phyloP scores from a whole-genome alignment of 2,797 vertebrate genomes.

The Phrynocephalus forsythii region DNA sequence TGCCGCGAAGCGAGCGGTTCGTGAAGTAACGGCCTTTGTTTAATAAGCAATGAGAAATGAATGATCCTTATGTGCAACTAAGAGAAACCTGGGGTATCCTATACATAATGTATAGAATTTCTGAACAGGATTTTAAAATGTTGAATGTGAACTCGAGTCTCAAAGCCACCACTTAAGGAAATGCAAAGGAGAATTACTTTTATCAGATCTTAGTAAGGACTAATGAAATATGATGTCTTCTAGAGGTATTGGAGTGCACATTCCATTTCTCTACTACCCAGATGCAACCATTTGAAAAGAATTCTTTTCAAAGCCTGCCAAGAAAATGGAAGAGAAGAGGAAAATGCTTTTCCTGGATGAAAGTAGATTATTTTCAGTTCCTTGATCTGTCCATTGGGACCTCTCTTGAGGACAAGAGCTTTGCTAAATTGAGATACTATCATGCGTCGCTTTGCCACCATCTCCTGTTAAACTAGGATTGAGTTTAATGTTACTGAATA shows the following conservation, averaged over 20 bases:
- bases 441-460: conserved; percentile 45
- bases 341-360: conserved; percentile 24
- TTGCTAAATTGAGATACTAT: conserved; percentile 49
- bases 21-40: no score
- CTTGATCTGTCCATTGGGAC: conserved; percentile 51
- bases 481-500: conserved; percentile 51
- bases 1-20: no score
- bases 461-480: conserved; percentile 39
- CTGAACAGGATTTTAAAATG: not conserved
- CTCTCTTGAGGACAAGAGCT: conserved; percentile 40
- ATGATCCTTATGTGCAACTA: not conserved
- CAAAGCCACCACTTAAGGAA: not conserved
- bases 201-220: not conserved
- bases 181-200: not conserved
- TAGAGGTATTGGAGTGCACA: not conserved
- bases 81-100: not conserved
- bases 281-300: not conserved
- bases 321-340: conserved; percentile 1
- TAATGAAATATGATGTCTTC: not conserved
- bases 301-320: conserved; percentile 24
- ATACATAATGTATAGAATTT: not conserved
- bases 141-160: not conserved
- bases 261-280: conserved; percentile 1
- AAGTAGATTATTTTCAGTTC: conserved; percentile 57
- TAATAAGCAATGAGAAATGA: not conserved